Base-by-base conservation (phyloP, 2,888 invertebrate species). In the Ornithoptera alexandrae region DNA sequence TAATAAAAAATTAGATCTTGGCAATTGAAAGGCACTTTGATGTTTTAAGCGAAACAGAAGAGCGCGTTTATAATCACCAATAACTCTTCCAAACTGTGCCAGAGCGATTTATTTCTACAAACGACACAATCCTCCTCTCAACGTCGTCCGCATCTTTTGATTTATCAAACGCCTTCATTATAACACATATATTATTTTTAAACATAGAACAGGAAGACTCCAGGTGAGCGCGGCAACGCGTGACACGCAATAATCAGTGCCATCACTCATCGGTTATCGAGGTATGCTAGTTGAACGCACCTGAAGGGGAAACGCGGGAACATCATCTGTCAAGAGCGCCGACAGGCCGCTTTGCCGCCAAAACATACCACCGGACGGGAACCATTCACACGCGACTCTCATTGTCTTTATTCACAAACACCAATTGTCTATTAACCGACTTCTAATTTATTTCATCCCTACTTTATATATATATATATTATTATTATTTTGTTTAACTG, bases 271-370 rank as follows among this genome's bases (percentile, higher is more conserved):
- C 84, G 72, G 78, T 84, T 84, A 82, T 86, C 80, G 82, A 79
- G 78, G 72, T 82, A 77, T 81, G 81, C 81, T 84, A 87, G 83
- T 82, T 84, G 86, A 88, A 90, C 90, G 88, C 89, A 90, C 91
- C 90, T 90, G 88, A 85, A 85, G 81, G 77, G 78, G 86, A 87
- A 85, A 82, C 84, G 89, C 87, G 89, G 84, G 85, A 88, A 83
- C 81, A 79, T 86, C 90, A 90, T 90, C 86, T 84, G 90, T 91
- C 90, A 90, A 81, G 77, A 79, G 79, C 74, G 78, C 75, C 80
- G 84, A 81, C 83, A 77, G 79, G 74, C 74, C 71, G 72, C 81
- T 85, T 87, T 87, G 79, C 82, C 89, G 89, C 86, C 87, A 84
- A 87, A 88, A 83, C 80, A 82, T 78, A 78, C 81, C 84, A 81